Evolutionary conservation across 2,888 invertebrate genomes (phyloP).

Genomic region (Phlogophora meticulosa): DNA sequence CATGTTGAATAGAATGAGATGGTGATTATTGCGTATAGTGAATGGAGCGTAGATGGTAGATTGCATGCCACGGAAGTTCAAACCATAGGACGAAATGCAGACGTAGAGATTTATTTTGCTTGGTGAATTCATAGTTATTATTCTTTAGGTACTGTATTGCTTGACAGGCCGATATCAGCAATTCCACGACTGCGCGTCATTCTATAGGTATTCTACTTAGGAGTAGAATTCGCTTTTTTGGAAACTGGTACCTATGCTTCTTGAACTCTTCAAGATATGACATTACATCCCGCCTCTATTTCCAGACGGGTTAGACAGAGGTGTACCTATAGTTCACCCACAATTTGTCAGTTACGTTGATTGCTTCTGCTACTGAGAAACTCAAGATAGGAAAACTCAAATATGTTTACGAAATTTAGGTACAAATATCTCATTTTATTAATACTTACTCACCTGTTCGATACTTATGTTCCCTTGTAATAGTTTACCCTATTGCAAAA

Average conservation of each 20-base stretch:
- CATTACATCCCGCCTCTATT: no score
- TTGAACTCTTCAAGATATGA: no score
- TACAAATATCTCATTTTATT: background rate
- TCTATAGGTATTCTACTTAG: background rate
- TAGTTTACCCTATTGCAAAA: background rate
- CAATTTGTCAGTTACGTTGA: no score
- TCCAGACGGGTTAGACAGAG: no score
- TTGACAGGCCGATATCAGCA: no score
- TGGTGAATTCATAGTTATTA: background rate
- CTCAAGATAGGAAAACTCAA: no score
- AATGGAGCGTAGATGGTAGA: slow-evolving; percentile 9
- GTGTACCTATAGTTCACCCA: no score
- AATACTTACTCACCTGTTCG: background rate
- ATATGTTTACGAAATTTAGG: no score
- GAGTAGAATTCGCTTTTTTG: background rate
- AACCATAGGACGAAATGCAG: slow-evolving; percentile 12
- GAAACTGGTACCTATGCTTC: no score
- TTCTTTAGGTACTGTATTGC: background rate
- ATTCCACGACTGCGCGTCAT: background rate
- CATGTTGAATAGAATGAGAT: no score
- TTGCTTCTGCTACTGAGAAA: no score
- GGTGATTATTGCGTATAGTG: background rate
- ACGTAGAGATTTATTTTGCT: slow-evolving; percentile 21
- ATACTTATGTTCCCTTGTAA: background rate
- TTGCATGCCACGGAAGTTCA: background rate